phyloP scores from a whole-genome alignment of 2,113 vertebrate genomes.

The Variabilichromis moorii region DNA sequence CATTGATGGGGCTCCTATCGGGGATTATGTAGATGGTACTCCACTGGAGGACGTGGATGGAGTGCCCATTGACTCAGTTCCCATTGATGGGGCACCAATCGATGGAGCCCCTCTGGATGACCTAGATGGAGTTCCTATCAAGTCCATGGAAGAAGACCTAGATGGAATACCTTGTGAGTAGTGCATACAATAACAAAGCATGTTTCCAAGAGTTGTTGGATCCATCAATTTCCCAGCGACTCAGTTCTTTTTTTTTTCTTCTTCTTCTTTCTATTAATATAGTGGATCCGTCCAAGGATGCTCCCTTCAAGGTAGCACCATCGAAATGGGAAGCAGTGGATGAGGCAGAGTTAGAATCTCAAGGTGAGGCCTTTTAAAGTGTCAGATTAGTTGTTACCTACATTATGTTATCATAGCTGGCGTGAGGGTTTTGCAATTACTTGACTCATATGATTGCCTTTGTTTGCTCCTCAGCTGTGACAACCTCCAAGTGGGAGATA shows the following conservation, averaged over 20 bases:
- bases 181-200: not conserved
- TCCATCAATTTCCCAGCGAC: not conserved
- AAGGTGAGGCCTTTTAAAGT: constrained; percentile 72
- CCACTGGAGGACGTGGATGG: constrained; percentile 93
- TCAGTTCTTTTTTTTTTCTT: not conserved
- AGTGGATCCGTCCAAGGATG: constrained; percentile 79
- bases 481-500: constrained; percentile 95
- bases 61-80: constrained; percentile 79
- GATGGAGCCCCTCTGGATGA: constrained; percentile 86
- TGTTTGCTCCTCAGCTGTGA: constrained; percentile 78
- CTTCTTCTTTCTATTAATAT: not conserved
- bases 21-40: constrained; percentile 85
- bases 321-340: constrained; percentile 99
- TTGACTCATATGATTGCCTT: not conserved
- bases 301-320: constrained; percentile 94
- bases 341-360: constrained; percentile 85
- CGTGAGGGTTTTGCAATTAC: not conserved
- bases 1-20: constrained; percentile 94
- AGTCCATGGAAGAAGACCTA: constrained; percentile 88
- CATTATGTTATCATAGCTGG: not conserved
- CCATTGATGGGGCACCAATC: constrained; percentile 69
- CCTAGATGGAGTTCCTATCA: constrained; percentile 92
- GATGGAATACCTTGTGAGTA: constrained; percentile 92
- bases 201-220: not conserved
- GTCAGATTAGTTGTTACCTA: not conserved